These are phyloP conservation scores for Myripristis murdjan DNA, from an alignment of 2,797 vertebrate genomes.

Conservation along the genomic window DNA sequence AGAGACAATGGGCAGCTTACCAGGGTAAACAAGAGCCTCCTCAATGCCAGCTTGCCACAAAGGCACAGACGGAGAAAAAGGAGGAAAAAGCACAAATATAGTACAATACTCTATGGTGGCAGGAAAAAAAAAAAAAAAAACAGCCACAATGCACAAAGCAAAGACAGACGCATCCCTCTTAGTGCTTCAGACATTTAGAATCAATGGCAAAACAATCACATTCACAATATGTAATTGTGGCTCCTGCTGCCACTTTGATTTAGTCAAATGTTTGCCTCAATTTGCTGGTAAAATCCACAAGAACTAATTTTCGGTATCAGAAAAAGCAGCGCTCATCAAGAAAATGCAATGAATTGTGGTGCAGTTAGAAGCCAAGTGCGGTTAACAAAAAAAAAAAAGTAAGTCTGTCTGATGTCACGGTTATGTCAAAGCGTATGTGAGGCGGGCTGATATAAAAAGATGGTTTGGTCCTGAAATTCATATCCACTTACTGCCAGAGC, in stretches of 20 bases:
- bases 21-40: constrained; percentile 83
- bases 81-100: constrained; percentile 67
- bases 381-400: constrained; percentile 46
- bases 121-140: no score
- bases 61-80: constrained; percentile 61
- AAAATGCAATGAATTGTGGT: constrained; percentile 73
- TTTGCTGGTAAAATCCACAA: constrained; percentile 72
- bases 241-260: constrained; percentile 81
- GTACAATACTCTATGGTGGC: constrained; percentile 51
- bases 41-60: constrained; percentile 76
- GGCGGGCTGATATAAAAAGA: constrained; percentile 81
- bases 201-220: constrained; percentile 80
- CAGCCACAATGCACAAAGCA: constrained; percentile 52
- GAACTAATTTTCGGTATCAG: constrained; percentile 77
- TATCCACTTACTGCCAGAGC: constrained; percentile 82
- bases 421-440: constrained; percentile 76
- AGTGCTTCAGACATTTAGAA: constrained; percentile 71
- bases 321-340: constrained; percentile 70
- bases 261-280: constrained; percentile 80
- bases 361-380: constrained; percentile 54
- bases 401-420: constrained; percentile 73
- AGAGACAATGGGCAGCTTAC: constrained; percentile 85
- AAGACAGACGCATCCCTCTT: constrained; percentile 69
- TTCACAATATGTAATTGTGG: constrained; percentile 81
- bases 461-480: constrained; percentile 80